phyloP scores from a whole-genome alignment of 2,113 vertebrate species.

The Thermophis baileyi region DNA sequence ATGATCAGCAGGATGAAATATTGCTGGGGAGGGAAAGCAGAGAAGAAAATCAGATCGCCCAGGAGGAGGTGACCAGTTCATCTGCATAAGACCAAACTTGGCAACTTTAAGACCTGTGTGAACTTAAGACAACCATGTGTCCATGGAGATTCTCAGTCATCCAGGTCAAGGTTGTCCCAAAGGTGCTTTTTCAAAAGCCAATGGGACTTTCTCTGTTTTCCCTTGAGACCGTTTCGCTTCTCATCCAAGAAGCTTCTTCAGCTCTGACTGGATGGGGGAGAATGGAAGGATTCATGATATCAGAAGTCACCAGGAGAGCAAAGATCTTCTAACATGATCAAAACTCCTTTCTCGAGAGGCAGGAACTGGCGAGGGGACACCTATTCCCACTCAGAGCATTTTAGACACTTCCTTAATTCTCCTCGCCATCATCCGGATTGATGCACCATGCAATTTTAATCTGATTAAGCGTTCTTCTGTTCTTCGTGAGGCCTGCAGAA shows the following conservation, averaged over 20 bases:
- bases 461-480: slow-evolving; percentile 39
- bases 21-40: slow-evolving; percentile 72
- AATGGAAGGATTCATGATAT: background rate
- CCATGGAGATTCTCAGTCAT: background rate
- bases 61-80: background rate
- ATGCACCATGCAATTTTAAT: slow-evolving; percentile 43
- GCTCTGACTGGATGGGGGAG: background rate
- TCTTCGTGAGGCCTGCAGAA: background rate
- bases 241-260: background rate
- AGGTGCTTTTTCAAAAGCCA: background rate
- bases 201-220: background rate
- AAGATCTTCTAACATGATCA: background rate
- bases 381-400: background rate
- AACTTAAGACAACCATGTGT: background rate
- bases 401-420: background rate
- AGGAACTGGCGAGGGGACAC: background rate
- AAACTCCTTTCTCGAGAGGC: background rate
- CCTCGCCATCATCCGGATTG: background rate
- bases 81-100: background rate
- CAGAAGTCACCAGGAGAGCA: background rate
- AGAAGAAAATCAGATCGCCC: background rate
- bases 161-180: background rate
- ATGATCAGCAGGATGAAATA: slow-evolving; percentile 98
- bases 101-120: background rate
- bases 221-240: background rate